Evolutionary conservation across 2,113 vertebrate species (phyloP).

Genomic region (Oryzias woworae): DNA sequence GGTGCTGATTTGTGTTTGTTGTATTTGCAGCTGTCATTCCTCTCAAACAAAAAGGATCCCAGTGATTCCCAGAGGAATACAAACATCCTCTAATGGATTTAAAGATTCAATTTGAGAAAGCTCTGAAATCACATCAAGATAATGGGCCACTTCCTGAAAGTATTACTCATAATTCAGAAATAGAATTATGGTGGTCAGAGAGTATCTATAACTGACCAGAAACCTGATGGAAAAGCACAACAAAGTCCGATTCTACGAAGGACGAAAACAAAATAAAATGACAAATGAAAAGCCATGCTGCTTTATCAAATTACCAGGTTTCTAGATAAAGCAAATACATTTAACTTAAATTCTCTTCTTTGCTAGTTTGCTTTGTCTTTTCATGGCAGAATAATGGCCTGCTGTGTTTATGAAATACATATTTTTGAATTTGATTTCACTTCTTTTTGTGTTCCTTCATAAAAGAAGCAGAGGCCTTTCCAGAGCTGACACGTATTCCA

Average conservation of each 20-base stretch:
- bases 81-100: conserved; percentile 24
- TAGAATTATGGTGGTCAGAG: conserved; percentile 27
- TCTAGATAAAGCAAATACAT: conserved; percentile 6
- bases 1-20: neutral
- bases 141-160: conserved; percentile 11
- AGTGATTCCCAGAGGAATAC: neutral
- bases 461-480: neutral
- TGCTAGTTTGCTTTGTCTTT: conserved; percentile 9
- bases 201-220: conserved; percentile 5
- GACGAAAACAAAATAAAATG: neutral
- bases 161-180: conserved; percentile 26
- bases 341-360: conserved; percentile 14
- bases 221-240: conserved; percentile 10
- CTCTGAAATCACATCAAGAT: conserved; percentile 18
- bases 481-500: neutral
- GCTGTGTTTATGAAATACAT: too few relatives aligned
- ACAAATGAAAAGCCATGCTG: neutral
- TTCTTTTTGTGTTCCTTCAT: conserved; percentile 4
- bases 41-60: neutral
- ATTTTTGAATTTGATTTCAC: conserved; percentile 53
- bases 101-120: conserved; percentile 22
- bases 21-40: neutral
- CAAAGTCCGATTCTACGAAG: neutral
- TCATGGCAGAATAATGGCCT: too few relatives aligned
- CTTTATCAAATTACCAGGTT: neutral